Percentiles rank a stretch among this genome's conserved stretches.
Conservation (phyloP, 2,113 vertebrate species). For the Trachemys scripta region DNA sequence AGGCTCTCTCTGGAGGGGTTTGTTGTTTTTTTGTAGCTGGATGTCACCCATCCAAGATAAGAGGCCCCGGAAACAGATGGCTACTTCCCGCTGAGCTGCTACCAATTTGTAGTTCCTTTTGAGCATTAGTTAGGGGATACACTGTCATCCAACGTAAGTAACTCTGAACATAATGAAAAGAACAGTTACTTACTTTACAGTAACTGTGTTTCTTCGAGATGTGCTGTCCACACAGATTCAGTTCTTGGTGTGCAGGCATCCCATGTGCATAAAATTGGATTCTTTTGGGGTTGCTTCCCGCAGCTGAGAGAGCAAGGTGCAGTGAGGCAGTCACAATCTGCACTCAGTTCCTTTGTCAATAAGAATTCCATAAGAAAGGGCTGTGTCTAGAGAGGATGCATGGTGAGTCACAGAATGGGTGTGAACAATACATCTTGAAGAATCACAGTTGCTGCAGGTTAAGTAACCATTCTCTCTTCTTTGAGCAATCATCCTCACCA, state of each 20-base stretch:
- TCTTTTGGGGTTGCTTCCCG: background rate
- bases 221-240: background rate
- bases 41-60: background rate
- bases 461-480: background rate
- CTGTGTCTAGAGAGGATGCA: background rate
- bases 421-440: background rate
- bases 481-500: background rate
- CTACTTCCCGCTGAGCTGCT: constrained; percentile 51
- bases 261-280: background rate
- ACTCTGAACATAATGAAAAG: constrained; percentile 36
- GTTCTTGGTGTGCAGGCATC: background rate
- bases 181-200: background rate
- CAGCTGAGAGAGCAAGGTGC: background rate
- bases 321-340: background rate
- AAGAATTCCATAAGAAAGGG: constrained; percentile 1
- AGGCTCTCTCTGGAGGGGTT: background rate
- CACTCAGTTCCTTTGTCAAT: constrained; percentile 5
- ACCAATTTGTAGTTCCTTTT: constrained; percentile 51
- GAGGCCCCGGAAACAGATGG: constrained; percentile 44
- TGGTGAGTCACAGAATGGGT: constrained; percentile 23
- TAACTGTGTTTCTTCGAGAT: background rate
- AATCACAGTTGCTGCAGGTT: background rate
- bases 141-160: constrained; percentile 11
- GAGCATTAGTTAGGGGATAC: constrained; percentile 55
- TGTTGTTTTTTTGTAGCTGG: background rate